Evolutionary conservation across 2,888 invertebrate genomes (phyloP), one percentile per base, ranked within the genome.

Genomic region (Drosophila leonis): DNA sequence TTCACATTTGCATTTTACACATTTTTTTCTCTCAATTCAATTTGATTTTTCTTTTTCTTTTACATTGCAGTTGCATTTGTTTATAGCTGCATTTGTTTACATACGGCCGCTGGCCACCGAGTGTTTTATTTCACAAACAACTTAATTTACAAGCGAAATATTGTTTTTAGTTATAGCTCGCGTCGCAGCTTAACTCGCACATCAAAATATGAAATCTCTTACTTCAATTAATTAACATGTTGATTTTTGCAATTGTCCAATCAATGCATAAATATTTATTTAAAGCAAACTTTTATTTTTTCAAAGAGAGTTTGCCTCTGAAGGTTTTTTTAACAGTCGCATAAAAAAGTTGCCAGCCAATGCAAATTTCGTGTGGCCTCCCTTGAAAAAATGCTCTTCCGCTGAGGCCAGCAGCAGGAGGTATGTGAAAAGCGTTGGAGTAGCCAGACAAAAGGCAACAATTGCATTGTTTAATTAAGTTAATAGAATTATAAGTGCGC

Each of bases 401-500:
- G 68, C n/a, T 18, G 37, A 39, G 37, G 39, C 37, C 46, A 18
- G 33, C 39, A 37, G 59, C 63, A 42, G n/a, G 20, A n/a, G 29
- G 24, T 29, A 27, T 62, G 35, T 3, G 41, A 35, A 13, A 12
- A 29, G 55, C 63, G 60, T 49, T 52, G 73, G 63, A 46, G 54
- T 31, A 10, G 52, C 59, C 66, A 42, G 65, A 78, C 75, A 78
- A 78, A 72, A 39, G 72, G 44, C 78, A 74, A 56, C 75, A 71
- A 67, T 59, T 78, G 80, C 67, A 85, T 84, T 84, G 83, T 88
- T 85, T 85, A 85, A 85, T 85, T 79, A 85, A 88, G 70, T 85
- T 85, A 88, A 85, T 85, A 85, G 84, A 85, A 88, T 83, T 81
- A 81, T 85, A 85, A 83, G 83, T 85, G 85, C 54, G 49, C 56